Evolutionary conservation across 2,113 vertebrate species (phyloP).

Genomic region (Danionella cerebrum): DNA sequence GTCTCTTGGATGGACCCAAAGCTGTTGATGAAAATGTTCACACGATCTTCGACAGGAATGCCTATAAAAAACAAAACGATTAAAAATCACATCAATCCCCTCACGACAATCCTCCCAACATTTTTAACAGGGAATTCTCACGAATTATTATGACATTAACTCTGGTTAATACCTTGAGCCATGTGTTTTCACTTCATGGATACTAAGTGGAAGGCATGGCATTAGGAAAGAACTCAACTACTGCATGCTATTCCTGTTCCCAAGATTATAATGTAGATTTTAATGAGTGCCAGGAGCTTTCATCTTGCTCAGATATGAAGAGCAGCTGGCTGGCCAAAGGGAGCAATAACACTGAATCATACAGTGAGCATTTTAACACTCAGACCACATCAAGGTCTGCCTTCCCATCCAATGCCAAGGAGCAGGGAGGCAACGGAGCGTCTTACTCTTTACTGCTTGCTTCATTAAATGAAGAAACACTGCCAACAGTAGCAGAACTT

Average conservation of each 20-base stretch:
- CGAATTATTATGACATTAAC: neutral
- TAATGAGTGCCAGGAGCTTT: slow-evolving; percentile 52
- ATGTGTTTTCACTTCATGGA: slow-evolving; percentile 28
- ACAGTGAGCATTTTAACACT: slow-evolving; percentile 33
- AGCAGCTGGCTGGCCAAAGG: slow-evolving; percentile 57
- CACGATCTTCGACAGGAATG: slow-evolving; percentile 91
- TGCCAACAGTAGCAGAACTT: slow-evolving; percentile 14
- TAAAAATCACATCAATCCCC: neutral
- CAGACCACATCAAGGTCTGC: slow-evolving; percentile 41
- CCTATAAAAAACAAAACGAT: slow-evolving; percentile 59
- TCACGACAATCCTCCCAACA: neutral
- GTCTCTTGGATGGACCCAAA: slow-evolving; percentile 99
- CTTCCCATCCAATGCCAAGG: slow-evolving; percentile 20
- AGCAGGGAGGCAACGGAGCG: neutral
- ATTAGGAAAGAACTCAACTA: neutral
- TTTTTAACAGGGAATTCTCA: neutral
- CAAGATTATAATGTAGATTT: slow-evolving; percentile 54
- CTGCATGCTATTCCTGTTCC: slow-evolving; percentile 39
- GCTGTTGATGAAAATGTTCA: slow-evolving; percentile 99
- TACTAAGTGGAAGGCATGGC: neutral
- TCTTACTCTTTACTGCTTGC: slow-evolving; percentile 20
- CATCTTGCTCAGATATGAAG: slow-evolving; percentile 51
- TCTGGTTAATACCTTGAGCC: slow-evolving; percentile 30
- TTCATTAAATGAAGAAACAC: slow-evolving; percentile 18
- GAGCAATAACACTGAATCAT: slow-evolving; percentile 34